A percentile compares a stretch with the other conserved stretches of the same genome.
Evolutionary conservation across 2,888 invertebrate species (phyloP).

Genomic region (Hemaris fuciformis): DNA sequence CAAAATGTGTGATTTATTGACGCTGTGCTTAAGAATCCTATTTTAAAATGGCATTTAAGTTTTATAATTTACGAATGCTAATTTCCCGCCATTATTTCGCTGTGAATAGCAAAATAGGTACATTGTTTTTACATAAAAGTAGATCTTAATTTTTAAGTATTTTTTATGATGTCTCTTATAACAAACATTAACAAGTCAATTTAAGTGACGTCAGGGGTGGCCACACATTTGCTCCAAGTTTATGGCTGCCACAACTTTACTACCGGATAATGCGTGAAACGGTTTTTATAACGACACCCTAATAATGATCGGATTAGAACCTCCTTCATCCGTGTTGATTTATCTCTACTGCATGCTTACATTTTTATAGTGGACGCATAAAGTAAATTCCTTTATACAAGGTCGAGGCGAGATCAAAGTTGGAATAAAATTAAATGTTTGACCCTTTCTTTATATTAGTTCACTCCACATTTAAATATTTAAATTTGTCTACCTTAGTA

Average conservation of each 20-base stretch:
- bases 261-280: conserved; percentile 71
- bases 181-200: conserved; percentile 14
- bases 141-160: background rate
- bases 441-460: background rate
- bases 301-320: conserved; percentile 65
- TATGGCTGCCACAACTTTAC: conserved; percentile 56
- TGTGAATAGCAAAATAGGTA: background rate
- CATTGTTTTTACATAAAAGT: background rate
- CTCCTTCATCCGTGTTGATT: conserved; percentile 69
- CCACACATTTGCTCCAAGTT: conserved; percentile 49
- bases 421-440: conserved; percentile 20
- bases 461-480: too few species aligned
- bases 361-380: conserved; percentile 25
- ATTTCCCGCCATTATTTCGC: too few species aligned
- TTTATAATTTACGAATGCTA: too few species aligned
- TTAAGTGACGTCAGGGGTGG: conserved; percentile 50
- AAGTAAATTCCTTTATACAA: background rate
- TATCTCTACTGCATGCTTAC: conserved; percentile 50
- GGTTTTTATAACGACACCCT: conserved; percentile 64
- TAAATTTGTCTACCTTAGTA: too few species aligned
- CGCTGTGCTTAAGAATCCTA: too few species aligned
- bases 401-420: conserved; percentile 22
- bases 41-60: too few species aligned
- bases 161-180: conserved; percentile 2
- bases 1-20: background rate